Evolutionary conservation across 2,113 vertebrate species (phyloP).

Genomic region (Zonotrichia leucophrys): DNA sequence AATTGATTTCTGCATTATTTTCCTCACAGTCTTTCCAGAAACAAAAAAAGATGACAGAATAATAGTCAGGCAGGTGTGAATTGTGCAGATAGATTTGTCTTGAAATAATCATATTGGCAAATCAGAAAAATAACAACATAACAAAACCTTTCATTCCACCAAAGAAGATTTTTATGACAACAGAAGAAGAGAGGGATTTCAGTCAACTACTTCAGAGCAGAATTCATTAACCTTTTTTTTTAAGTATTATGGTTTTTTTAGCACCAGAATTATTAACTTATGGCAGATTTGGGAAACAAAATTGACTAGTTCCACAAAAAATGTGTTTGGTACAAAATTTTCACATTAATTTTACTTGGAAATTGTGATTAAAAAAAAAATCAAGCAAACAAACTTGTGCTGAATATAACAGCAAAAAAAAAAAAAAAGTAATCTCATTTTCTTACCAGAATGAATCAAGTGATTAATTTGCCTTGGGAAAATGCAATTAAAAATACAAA

Average conservation of each 20-base stretch:
- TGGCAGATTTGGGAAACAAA: background rate
- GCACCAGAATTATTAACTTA: background rate
- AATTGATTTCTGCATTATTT: background rate
- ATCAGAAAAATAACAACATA: background rate
- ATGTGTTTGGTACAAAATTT: background rate
- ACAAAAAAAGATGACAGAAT: background rate
- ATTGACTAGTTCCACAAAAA: background rate
- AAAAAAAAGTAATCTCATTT: background rate
- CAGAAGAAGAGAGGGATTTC: background rate
- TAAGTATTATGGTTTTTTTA: background rate
- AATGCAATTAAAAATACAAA: background rate
- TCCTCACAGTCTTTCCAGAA: background rate
- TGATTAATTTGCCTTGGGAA: background rate
- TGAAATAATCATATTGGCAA: background rate
- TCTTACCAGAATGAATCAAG: background rate
- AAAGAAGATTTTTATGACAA: background rate
- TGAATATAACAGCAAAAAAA: background rate
- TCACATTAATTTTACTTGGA: background rate
- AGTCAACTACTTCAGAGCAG: background rate
- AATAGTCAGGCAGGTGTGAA: background rate
- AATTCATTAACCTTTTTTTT: background rate
- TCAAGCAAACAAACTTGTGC: background rate
- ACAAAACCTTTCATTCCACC: background rate
- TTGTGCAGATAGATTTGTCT: background rate
- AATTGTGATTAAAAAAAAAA: background rate